These are phyloP conservation scores for Gallinago media DNA, from an alignment of 2,113 vertebrate genomes.

Conservation along the genomic window DNA sequence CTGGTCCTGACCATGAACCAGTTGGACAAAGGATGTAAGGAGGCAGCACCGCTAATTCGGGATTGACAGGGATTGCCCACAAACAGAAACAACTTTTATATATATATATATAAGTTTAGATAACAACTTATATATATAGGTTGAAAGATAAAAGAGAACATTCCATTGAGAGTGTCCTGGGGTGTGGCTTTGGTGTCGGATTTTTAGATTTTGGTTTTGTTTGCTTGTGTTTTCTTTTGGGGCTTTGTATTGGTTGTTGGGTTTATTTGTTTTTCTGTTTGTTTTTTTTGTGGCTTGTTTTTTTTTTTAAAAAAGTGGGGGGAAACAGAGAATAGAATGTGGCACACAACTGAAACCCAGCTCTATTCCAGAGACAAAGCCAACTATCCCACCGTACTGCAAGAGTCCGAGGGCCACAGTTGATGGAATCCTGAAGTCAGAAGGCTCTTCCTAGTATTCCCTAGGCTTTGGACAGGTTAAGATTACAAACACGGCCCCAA, in stretches of 20 bases:
- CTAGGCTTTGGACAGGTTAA: neutral
- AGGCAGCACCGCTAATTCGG: neutral
- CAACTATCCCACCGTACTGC: fast-evolving
- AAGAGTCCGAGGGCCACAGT: neutral
- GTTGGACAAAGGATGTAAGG: neutral
- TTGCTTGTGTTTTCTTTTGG: neutral
- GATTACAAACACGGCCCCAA: neutral
- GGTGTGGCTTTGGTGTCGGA: neutral
- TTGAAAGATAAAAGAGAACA: neutral
- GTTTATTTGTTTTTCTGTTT: neutral
- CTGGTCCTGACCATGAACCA: neutral
- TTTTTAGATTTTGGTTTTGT: neutral
- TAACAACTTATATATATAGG: too few relatives aligned
- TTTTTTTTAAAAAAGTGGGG: neutral
- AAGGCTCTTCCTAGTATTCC: neutral
- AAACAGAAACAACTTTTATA: neutral
- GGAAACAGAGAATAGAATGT: fast-evolving
- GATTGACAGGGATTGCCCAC: neutral
- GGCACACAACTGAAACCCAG: neutral
- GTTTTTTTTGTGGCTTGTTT: too few relatives aligned
- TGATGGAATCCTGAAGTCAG: neutral
- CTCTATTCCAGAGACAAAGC: neutral
- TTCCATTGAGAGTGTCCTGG: neutral
- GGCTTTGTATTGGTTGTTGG: neutral
- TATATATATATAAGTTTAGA: too few relatives aligned